These are phyloP conservation scores for Rhombomys opimus DNA, from an alignment of 2,113 vertebrate genomes.

Conservation along the genomic window DNA sequence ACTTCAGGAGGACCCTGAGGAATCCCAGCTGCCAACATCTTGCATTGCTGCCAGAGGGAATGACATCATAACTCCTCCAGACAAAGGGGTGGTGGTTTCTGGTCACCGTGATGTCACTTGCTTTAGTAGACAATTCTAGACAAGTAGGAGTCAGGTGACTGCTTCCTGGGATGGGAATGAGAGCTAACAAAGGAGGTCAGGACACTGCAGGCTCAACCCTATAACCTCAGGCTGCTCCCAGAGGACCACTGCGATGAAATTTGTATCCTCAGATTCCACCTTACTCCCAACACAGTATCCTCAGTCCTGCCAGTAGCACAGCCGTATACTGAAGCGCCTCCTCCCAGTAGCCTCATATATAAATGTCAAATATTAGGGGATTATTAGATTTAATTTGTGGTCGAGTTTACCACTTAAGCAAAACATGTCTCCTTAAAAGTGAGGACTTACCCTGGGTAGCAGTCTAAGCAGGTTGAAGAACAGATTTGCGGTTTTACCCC, in stretches of 20 bases:
- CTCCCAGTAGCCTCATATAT: neutral
- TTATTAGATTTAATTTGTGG: neutral
- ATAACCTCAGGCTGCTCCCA: neutral
- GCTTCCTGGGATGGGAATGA: slow-evolving; percentile 31
- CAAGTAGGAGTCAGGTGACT: slow-evolving; percentile 69
- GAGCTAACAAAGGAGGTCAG: neutral
- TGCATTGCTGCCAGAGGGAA: slow-evolving; percentile 77
- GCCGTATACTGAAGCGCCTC: neutral
- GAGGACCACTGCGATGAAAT: neutral
- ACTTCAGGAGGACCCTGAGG: slow-evolving; percentile 83
- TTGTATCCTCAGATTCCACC: neutral
- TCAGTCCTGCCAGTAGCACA: neutral
- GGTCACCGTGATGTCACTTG: slow-evolving; percentile 80
- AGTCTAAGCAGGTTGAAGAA: slow-evolving; percentile 35
- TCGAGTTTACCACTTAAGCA: slow-evolving; percentile 37
- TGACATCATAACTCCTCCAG: slow-evolving; percentile 81
- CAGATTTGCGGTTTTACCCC: slow-evolving; percentile 17
- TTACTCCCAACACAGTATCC: neutral
- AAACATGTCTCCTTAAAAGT: slow-evolving; percentile 48
- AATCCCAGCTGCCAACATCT: slow-evolving; percentile 81
- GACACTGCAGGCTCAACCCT: neutral
- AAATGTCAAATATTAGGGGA: slow-evolving; percentile 25
- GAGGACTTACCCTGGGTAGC: neutral
- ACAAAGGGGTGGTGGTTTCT: slow-evolving; percentile 80
- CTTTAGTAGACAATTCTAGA: slow-evolving; percentile 66